phyloP scores from a whole-genome alignment of 2,113 vertebrate genomes.

The Neofelis nebulosa region DNA sequence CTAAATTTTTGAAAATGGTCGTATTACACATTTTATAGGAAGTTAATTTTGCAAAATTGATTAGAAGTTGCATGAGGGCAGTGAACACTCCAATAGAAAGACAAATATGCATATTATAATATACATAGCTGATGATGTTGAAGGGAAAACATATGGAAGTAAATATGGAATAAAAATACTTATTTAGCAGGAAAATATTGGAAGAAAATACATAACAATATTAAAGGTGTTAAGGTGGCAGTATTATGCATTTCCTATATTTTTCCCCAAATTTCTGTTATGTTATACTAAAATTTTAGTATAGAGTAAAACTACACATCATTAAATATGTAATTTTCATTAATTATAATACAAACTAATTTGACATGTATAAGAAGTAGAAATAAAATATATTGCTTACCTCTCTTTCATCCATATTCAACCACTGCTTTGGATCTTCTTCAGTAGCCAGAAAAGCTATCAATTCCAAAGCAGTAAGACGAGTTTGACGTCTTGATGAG shows the following conservation, averaged over 20 bases:
- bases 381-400: slow-evolving; percentile 82
- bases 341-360: neutral
- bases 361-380: slow-evolving; percentile 27
- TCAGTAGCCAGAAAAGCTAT: slow-evolving; percentile 97
- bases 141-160: neutral
- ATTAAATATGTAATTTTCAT: neutral
- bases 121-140: neutral
- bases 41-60: slow-evolving; percentile 39
- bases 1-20: neutral
- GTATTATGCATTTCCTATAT: neutral
- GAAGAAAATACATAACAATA: neutral
- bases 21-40: neutral
- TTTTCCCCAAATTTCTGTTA: neutral
- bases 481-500: slow-evolving; percentile 96
- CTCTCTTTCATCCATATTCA: slow-evolving; percentile 99
- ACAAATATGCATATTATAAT: slow-evolving; percentile 25
- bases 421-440: slow-evolving; percentile 98
- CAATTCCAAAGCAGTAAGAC: slow-evolving; percentile 96
- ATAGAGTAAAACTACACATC: neutral
- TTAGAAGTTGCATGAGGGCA: neutral
- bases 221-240: neutral
- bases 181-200: neutral
- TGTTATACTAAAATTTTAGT: neutral
- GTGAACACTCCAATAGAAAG: neutral
- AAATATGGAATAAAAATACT: neutral